Percentiles rank a stretch among this genome's conserved stretches.
These are phyloP conservation scores for Propithecus deckenii DNA, from an alignment of 2,797 vertebrate genomes.

Conservation along the genomic window DNA sequence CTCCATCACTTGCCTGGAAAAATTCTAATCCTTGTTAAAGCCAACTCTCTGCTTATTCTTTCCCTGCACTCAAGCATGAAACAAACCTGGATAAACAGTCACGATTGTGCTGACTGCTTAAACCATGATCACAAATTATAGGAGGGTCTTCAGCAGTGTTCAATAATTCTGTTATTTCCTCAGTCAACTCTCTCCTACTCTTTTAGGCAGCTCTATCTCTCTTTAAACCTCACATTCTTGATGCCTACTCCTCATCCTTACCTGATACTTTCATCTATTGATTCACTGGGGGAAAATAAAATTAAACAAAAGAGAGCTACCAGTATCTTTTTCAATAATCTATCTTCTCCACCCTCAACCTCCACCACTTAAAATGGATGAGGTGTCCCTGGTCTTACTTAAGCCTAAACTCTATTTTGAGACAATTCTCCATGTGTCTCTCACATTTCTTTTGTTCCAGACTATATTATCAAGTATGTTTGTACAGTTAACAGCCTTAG, in stretches of 20 bases:
- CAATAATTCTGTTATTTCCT: not conserved
- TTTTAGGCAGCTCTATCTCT: not conserved
- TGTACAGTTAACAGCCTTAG: not conserved
- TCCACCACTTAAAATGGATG: not conserved
- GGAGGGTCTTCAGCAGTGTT: not conserved
- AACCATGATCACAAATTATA: not conserved
- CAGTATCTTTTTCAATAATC: not conserved
- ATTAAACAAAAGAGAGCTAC: not conserved
- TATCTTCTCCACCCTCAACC: not conserved
- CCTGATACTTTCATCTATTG: not conserved
- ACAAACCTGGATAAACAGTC: not conserved
- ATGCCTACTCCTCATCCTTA: not conserved
- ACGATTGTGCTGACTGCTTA: not conserved
- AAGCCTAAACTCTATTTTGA: not conserved
- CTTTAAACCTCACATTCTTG: not conserved
- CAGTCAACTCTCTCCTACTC: not conserved
- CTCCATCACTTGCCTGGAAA: constrained; percentile 3
- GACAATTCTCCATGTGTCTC: not conserved
- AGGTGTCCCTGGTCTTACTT: not conserved
- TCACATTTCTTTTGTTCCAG: not conserved
- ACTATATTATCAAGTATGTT: not conserved
- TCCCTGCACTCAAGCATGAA: not conserved
- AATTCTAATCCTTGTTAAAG: not conserved
- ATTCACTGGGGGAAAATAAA: not conserved
- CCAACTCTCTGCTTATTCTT: not conserved